Evolutionary conservation across 2,888 invertebrate genomes (phyloP).

Genomic region (Patella pellucida): DNA sequence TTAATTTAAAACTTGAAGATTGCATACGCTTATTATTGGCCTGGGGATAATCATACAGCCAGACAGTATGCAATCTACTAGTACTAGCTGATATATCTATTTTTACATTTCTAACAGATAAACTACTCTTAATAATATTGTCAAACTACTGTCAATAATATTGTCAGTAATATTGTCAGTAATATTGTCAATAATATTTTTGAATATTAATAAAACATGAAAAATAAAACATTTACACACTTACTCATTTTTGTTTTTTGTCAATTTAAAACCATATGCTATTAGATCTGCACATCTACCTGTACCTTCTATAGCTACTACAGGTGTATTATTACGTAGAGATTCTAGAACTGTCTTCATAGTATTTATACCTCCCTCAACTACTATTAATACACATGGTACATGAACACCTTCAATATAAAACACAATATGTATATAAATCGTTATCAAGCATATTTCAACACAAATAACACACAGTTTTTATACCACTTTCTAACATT

Average conservation of each 20-base stretch:
- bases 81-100: too few relatives aligned
- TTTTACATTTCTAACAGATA: too few relatives aligned
- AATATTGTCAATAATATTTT: background rate
- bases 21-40: too few relatives aligned
- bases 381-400: slow-evolving; percentile 94
- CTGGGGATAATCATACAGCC: too few relatives aligned
- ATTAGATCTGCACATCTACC: slow-evolving; percentile 69
- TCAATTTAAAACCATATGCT: slow-evolving; percentile 55
- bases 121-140: too few relatives aligned
- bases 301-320: slow-evolving; percentile 67
- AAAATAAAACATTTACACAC: slow-evolving; percentile 17
- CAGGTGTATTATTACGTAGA: slow-evolving; percentile 59
- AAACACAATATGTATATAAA: background rate
- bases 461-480: background rate
- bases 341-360: slow-evolving; percentile 62
- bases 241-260: slow-evolving; percentile 41
- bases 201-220: background rate
- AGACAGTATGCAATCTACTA: too few relatives aligned
- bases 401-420: slow-evolving; percentile 57
- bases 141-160: too few relatives aligned
- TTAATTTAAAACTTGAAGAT: too few relatives aligned
- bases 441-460: background rate
- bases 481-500: background rate
- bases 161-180: too few relatives aligned
- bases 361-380: slow-evolving; percentile 97